Percentiles rank a stretch among this genome's conserved stretches.
phyloP scores from a whole-genome alignment of 2,797 vertebrate genomes.

The Pempheris klunzingeri region DNA sequence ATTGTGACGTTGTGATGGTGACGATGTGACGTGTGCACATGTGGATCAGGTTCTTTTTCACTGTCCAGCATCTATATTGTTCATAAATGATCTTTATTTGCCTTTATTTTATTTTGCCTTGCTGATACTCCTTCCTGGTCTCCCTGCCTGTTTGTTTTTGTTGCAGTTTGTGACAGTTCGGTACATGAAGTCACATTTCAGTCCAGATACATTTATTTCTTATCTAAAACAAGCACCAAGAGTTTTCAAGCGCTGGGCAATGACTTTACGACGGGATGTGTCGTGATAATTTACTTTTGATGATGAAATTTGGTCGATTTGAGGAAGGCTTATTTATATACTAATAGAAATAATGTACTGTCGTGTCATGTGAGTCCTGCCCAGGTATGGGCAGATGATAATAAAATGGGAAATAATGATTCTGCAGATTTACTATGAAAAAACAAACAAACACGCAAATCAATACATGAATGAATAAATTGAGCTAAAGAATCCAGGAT shows the following conservation, averaged over 20 bases:
- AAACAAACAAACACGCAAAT: too few species aligned
- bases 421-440: neutral
- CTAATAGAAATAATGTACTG: neutral
- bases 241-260: neutral
- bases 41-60: neutral
- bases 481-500: neutral
- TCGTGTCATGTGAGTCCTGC: neutral
- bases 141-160: neutral
- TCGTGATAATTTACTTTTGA: neutral
- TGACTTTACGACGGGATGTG: neutral
- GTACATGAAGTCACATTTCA: neutral
- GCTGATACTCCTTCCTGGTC: neutral
- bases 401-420: neutral
- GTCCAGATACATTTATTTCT: neutral
- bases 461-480: too few species aligned
- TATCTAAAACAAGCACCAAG: neutral
- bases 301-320: neutral
- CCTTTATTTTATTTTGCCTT: too few species aligned
- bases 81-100: too few species aligned
- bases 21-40: constrained; percentile 5
- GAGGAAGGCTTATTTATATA: neutral
- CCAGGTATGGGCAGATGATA: neutral
- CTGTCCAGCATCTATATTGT: neutral
- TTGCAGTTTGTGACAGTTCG: neutral
- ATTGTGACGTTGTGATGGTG: constrained; percentile 6